Evolutionary conservation across 2,113 vertebrate genomes (phyloP).

Genomic region (Rhadina sibilatrix): DNA sequence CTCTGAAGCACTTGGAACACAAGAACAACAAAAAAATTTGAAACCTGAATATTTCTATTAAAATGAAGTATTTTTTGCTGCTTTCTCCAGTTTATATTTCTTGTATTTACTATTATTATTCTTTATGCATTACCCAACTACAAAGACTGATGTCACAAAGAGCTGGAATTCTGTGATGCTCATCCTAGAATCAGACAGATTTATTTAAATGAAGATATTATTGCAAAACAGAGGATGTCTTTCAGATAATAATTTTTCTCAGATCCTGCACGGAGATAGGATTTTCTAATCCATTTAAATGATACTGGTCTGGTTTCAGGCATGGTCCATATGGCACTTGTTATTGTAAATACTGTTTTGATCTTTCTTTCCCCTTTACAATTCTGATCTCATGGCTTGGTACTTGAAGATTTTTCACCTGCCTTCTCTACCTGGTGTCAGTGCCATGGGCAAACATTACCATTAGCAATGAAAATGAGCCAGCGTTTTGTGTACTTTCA

Average conservation of each 20-base stretch:
- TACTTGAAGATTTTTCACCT: not conserved
- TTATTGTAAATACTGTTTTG: not conserved
- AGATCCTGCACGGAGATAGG: not conserved
- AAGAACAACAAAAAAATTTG: not conserved
- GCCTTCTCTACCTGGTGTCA: not conserved
- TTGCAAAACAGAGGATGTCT: not conserved
- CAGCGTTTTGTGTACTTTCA: not conserved
- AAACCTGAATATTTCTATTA: not conserved
- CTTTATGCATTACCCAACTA: not conserved
- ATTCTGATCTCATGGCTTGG: not conserved
- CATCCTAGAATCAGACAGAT: not conserved
- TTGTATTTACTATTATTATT: not conserved
- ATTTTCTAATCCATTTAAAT: slow-evolving; percentile 15
- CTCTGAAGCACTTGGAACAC: not conserved
- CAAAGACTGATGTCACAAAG: not conserved
- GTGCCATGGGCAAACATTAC: not conserved
- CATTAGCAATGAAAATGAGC: not conserved
- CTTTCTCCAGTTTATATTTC: not conserved
- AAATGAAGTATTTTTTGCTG: not conserved
- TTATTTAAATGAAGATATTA: not conserved
- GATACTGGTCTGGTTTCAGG: not conserved
- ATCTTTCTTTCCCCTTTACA: not conserved
- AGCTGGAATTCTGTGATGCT: not conserved
- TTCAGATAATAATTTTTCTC: not conserved
- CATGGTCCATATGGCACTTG: not conserved